Percentiles rank a stretch among this genome's conserved stretches.
phyloP scores from a whole-genome alignment of 2,113 vertebrate genomes.

The Ptyas mucosa region DNA sequence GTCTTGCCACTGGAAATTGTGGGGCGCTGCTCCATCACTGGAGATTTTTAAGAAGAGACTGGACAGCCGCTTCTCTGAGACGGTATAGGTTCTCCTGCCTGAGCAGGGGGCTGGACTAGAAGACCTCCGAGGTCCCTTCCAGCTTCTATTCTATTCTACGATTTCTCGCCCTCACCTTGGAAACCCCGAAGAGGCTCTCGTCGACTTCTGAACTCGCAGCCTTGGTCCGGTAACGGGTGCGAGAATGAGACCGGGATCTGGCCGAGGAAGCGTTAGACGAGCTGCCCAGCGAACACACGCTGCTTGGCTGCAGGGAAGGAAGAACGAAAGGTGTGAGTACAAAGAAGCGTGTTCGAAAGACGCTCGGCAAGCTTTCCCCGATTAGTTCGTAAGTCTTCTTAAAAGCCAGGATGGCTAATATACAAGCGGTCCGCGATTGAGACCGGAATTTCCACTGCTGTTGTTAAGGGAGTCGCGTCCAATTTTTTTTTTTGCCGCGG shows the following conservation, averaged over 20 bases:
- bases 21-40: too few relatives aligned
- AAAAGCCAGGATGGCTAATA: neutral
- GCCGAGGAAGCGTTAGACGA: constrained; percentile 39
- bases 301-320: constrained; percentile 39
- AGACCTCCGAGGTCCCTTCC: too few relatives aligned
- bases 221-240: constrained; percentile 66
- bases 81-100: too few relatives aligned
- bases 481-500: too few relatives aligned
- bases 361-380: neutral
- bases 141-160: too few relatives aligned
- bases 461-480: too few relatives aligned
- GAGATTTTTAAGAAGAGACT: too few relatives aligned
- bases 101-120: too few relatives aligned
- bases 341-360: neutral
- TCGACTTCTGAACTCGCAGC: constrained; percentile 69
- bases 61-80: too few relatives aligned
- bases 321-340: fast-evolving
- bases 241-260: constrained; percentile 45
- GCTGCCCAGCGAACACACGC: neutral
- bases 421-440: neutral
- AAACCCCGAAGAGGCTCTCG: constrained; percentile 71
- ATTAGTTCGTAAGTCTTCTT: neutral
- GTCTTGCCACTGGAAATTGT: too few relatives aligned
- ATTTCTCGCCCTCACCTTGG: constrained; percentile 55
- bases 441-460: too few relatives aligned